Base-by-base conservation (phyloP, 2,797 vertebrate genomes). In the Pogonophryne albipinna region DNA sequence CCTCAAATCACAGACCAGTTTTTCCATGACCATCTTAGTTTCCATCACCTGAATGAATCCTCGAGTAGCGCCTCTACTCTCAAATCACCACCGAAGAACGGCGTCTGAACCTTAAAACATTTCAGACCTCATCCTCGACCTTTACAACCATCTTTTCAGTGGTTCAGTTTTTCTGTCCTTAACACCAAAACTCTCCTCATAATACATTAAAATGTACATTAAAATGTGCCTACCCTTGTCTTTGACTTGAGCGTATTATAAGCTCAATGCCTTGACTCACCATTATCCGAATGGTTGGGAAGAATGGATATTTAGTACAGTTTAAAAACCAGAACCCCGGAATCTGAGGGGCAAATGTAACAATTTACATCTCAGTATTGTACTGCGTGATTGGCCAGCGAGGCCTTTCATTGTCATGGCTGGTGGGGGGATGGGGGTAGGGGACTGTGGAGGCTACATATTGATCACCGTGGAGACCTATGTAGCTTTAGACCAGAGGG, bases 191-290 rank as follows among this genome's bases (percentile, higher is more conserved):
- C 74, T 57, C 47, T 71, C 82, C 74, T 90, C 70, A 59, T 19
- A 90, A 91, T 77, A 90, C 82, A 83, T 89, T 87, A 85, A 92
- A 92, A 93, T 91, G 83, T 91, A 92, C 89, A 92, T 79, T 85
- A 90, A 89, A 90, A 87, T 89, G 85, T 86, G 84, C 80, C 84
- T 31, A 74, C 64, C 85, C 60, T 62, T 79, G 78, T 82, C 75
- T 72, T 79, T 85, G 73, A 83, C 77, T 51, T 9, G 71, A 80
- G 80, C 66, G 10, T 73, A 58, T 74, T 66, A 87, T 45, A 75
- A 83, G 82, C 85, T 85, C 85, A 42, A 63, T 46, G 77, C 71
- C 72, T 75, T 68, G n/a, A 57, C 73, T 44, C 59, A 84, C 86
- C 66, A 75, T 81, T 83, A 75, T 89, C 51, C 57, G 60, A 84